Evolutionary conservation across 2,888 invertebrate genomes (phyloP), one percentile per base, ranked within the genome.

Genomic region (Busseola fusca): DNA sequence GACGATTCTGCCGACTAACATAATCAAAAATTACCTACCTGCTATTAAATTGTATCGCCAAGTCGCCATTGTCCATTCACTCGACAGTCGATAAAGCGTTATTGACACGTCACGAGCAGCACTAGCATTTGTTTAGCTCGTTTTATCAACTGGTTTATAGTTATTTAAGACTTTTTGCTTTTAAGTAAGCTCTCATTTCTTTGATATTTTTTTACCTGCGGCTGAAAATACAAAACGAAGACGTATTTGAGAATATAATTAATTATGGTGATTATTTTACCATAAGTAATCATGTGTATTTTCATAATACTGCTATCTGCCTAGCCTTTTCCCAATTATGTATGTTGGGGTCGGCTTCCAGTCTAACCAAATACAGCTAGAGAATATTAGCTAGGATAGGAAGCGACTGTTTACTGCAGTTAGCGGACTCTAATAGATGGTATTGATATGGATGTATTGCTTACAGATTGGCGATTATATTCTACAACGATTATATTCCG

Each of bases 91-190:
- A 64, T 54, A 37, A n/a, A 21, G 40, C 37, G 21, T 66, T 76
- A 76, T 52, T 45, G 62, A 40, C 16, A 68, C 76, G 78, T 70
- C 84, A 81, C 81, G 84, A 81, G 81, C 67, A 27, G 54, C 42
- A 45, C 42, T 64, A 69, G 48, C 73, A 60, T 69, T 81, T 71
- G 30, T 50, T 57, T 58, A 66, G 60, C 56, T 72, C 62, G 56
- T 69, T 58, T 25, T 40, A 57, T 48, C 62, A 69, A 67, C 21
- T 10, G 14, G 58, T 54, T 64, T 63, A 25, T 27, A 59, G 50
- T 25, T n/a, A 27, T 65, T 16, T 27, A 40, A 60, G 34, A 64
- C 30, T 58, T 45, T 66, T 45, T 12, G 12, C 34, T n/a, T 30
- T 1, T n/a, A 72, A n/a, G 18, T 27, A 16, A 56, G 18, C 27